phyloP scores from a whole-genome alignment of 2,888 invertebrate species.

The Nysson spinosus region DNA sequence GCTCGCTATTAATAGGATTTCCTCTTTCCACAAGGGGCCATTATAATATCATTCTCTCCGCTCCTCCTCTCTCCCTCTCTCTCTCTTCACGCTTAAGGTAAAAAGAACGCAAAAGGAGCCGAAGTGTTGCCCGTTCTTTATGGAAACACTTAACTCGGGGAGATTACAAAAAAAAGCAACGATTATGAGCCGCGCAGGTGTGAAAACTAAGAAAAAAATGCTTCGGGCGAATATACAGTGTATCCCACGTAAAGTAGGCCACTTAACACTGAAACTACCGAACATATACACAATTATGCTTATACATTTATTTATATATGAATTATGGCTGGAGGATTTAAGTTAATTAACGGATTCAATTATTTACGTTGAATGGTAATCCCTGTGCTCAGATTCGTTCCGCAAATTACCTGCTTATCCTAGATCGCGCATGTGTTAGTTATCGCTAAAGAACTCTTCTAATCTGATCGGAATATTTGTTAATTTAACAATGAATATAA shows the following conservation, averaged over 20 bases:
- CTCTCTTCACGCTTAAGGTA: too few species aligned
- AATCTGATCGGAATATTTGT: constrained; percentile 3
- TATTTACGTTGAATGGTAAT: too few species aligned
- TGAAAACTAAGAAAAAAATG: constrained; percentile 1
- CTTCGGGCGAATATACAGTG: background rate
- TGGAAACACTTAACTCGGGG: constrained; percentile 6
- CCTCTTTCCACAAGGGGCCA: constrained; percentile 37
- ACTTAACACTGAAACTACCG: too few species aligned
- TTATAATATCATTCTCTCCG: constrained; percentile 10
- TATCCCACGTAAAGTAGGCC: too few species aligned
- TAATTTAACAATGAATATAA: background rate
- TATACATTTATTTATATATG: too few species aligned
- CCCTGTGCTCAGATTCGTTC: too few species aligned
- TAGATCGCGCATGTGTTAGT: background rate
- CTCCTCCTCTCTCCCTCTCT: background rate
- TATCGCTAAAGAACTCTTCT: constrained; percentile 11
- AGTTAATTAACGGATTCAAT: too few species aligned
- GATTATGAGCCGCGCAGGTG: constrained; percentile 13
- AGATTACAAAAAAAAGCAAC: constrained; percentile 4
- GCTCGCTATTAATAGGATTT: constrained; percentile 50
- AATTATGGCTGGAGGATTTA: too few species aligned
- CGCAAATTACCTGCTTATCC: constrained; percentile 6
- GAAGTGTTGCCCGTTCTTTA: constrained; percentile 10
- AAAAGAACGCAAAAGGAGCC: constrained; percentile 7
- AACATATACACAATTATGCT: too few species aligned